Conservation (phyloP, 2,113 vertebrate genomes). For the Trogon melanurus region DNA sequence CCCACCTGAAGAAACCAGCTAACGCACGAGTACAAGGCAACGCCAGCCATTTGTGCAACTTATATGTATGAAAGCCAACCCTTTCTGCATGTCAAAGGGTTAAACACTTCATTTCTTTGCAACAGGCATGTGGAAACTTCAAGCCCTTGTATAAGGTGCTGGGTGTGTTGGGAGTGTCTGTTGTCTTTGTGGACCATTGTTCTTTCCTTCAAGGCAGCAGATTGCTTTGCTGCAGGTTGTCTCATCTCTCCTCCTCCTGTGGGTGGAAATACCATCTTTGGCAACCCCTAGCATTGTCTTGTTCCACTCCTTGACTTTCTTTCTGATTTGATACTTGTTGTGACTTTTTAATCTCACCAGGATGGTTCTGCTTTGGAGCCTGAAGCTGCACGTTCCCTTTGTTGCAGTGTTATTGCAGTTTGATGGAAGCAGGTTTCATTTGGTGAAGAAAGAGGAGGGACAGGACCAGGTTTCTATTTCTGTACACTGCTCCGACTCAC, state of each 20-base stretch:
- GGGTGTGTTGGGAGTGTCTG: neutral
- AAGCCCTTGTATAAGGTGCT: neutral
- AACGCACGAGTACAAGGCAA: accelerated
- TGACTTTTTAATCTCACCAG: neutral
- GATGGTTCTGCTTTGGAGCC: neutral
- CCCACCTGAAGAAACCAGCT: neutral
- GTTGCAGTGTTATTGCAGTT: neutral
- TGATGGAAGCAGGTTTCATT: neutral
- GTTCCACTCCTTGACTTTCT: neutral
- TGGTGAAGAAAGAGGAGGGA: neutral
- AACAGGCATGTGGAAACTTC: neutral
- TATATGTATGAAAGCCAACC: neutral
- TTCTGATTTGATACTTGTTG: neutral
- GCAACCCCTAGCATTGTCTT: neutral
- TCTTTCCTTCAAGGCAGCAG: neutral
- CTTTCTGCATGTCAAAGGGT: neutral
- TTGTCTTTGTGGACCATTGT: neutral
- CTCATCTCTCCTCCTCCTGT: neutral
- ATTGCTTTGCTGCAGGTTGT: neutral
- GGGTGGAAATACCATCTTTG: neutral
- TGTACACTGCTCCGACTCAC: accelerated
- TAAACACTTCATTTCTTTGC: neutral
- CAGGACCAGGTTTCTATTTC: neutral
- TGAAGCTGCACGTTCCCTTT: neutral
- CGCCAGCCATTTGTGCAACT: neutral